These are phyloP conservation scores for Stenchaetothrips biformis DNA, from an alignment of 2,888 invertebrate species.

Conservation along the genomic window DNA sequence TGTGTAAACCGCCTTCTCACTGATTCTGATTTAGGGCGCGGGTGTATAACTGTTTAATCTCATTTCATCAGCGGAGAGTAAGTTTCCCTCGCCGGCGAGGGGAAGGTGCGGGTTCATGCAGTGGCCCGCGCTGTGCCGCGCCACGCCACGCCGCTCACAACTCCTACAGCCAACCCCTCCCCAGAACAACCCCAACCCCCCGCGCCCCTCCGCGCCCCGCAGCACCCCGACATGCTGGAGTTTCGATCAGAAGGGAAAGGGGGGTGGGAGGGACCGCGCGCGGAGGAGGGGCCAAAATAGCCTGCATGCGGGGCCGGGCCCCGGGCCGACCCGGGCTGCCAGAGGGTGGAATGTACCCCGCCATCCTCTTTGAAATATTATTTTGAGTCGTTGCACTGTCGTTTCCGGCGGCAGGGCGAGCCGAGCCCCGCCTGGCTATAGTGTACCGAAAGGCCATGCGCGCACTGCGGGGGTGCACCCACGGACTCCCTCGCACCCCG, in stretches of 20 bases:
- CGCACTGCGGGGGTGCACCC: neutral
- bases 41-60: constrained; percentile 18
- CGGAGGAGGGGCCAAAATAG: constrained; percentile 4
- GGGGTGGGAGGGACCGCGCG: neutral
- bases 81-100: neutral
- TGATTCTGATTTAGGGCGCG: constrained; percentile 11
- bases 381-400: constrained; percentile 23
- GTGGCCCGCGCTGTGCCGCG: no score
- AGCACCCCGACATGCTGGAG: constrained; percentile 17
- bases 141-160: no score
- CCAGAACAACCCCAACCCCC: constrained; percentile 1
- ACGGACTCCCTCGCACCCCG: neutral
- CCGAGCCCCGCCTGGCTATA: no score
- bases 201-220: neutral
- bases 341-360: constrained; percentile 1
- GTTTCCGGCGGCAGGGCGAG: neutral
- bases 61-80: constrained; percentile 8
- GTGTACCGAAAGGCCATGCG: neutral
- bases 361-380: constrained; percentile 13
- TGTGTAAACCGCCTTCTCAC: neutral
- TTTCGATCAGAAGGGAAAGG: constrained; percentile 18
- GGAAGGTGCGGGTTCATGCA: neutral
- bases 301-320: neutral
- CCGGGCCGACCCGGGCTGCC: neutral
- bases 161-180: neutral